Evolutionary conservation across 1,140 invertebrate genomes (phyloP), one percentile per base, ranked within the genome.

Genomic region (Globodera ellingtonae): DNA sequence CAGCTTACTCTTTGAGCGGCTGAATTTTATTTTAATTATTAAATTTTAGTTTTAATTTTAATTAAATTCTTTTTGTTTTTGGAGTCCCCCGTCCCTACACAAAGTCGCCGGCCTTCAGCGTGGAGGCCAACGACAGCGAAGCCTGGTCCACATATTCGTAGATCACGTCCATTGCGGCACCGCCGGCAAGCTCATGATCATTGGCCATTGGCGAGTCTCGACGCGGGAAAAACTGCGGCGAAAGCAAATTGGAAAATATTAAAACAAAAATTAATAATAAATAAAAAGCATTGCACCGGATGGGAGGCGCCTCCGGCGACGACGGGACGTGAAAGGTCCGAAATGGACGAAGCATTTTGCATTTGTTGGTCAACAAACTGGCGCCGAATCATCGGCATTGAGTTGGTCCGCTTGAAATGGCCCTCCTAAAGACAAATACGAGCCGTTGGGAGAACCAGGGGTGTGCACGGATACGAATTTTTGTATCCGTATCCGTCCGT

Each of bases 341-440:
- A 73, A 67, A 18, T 86, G 8, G 81, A 82, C 18, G 71, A 52
- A 5, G 75, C 48, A 48, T 66, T 72, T 4, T 72, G 66, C 5
- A 47, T 18, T 5, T 65, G 75, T 18, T 70, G 46, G 46, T 52
- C 75, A 5, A 35, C 56, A 10, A 47, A 24, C 10, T 75, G 79
- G 5, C 44, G 70, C 3, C 52, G 48, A 71, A 87, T 83, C 65
- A 89, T 88, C 44, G 88, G 86, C 80, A 87, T 82, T 18, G 88
- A 87, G 56, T 88, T 89, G 44, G 86, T 81, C 44, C 86, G 65
- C 79, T 87, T 89, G 75, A 89, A 87, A 46, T 85, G 50, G 7
- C 24, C 72, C 6, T 9, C 44, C 44, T 47, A 59, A 13, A 18
- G 52, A n/a, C 18, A 24, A 52, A 10, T 82, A 24, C 10, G 50